Evolutionary conservation across 2,888 invertebrate species (phyloP).

Genomic region (Hyalella azteca): DNA sequence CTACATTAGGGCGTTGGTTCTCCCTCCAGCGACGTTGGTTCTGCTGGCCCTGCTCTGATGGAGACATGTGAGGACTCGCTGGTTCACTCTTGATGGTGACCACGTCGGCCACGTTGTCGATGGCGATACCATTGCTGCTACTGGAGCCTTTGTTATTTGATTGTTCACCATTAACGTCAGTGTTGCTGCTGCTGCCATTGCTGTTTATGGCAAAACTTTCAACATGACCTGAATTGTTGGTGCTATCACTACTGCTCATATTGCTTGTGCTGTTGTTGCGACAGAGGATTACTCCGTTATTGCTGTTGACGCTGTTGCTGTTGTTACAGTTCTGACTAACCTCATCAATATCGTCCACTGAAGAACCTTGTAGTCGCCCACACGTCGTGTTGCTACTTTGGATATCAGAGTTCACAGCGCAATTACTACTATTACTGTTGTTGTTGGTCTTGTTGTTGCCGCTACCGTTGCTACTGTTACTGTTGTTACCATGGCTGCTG

Average conservation of each 20-base stretch:
- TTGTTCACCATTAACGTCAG: background rate
- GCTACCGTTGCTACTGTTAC: background rate
- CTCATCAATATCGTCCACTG: background rate
- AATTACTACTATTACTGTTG: background rate
- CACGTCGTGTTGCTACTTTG: no score
- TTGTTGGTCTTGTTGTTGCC: background rate
- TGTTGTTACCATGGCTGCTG: background rate
- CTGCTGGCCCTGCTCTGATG: constrained; percentile 39
- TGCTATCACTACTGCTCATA: no score
- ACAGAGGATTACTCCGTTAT: background rate
- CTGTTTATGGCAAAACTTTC: no score
- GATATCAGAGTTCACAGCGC: background rate
- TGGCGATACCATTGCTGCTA: background rate
- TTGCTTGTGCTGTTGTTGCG: background rate
- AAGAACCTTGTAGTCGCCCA: background rate
- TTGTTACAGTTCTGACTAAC: background rate
- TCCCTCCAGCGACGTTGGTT: constrained; percentile 27
- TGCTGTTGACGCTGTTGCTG: background rate
- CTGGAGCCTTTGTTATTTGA: background rate
- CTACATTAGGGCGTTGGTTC: constrained; percentile 18
- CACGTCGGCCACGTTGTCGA: background rate
- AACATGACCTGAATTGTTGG: no score
- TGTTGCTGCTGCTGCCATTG: no score
- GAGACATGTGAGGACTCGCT: background rate
- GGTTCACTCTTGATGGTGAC: background rate